Base-by-base conservation (phyloP, 1,140 invertebrate genomes). In the Papilio polytes region DNA sequence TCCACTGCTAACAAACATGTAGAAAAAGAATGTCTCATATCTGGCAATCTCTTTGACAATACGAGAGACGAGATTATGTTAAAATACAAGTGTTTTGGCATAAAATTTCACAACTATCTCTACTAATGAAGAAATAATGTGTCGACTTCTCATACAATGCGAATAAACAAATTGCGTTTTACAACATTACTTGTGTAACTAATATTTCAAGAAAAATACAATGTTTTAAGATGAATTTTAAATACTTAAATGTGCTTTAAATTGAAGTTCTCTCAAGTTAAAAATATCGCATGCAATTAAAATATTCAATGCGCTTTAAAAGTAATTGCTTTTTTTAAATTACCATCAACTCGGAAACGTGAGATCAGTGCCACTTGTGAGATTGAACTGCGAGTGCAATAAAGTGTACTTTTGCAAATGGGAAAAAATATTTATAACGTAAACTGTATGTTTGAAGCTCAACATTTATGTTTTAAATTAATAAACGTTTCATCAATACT, bases 281-380 rank as follows among this genome's bases (percentile, higher is more conserved):
- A 70, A 26, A 31, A 31, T 13, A 70, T 31, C 15, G 63, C 63
- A 31, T 31, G 63, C 26, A 70, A 70, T 36, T 70, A 70, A 70
- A 36, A 36, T 36, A 70, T 70, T 70, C 63, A 70, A 70, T 70
- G 63, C 26, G 22, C 26, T 70, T 70, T 31, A 70, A 70, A 70
- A 70, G 63, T 70, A 70, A 70, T 70, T 70, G 26, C 63, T 31
- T 70, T 70, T 59, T 70, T 70, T 63, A 26, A 70, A 70, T 70
- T 36, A 31, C 31, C 63, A 70, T 70, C 63, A 70, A 15, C 63
- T 70, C 26, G 63, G 63, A 70, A 70, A 70, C 63, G 63, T 70
- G 63, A 70, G 63, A 70, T 70, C 63, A 70, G 63, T 70, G 26
- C 12, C 63, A 70, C 63, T 70, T 70, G 22, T 70, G 22, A 70